Percentiles rank a stretch among this genome's conserved stretches.
Conservation (phyloP, 2,113 vertebrate genomes). For the Irena cyanogastra region DNA sequence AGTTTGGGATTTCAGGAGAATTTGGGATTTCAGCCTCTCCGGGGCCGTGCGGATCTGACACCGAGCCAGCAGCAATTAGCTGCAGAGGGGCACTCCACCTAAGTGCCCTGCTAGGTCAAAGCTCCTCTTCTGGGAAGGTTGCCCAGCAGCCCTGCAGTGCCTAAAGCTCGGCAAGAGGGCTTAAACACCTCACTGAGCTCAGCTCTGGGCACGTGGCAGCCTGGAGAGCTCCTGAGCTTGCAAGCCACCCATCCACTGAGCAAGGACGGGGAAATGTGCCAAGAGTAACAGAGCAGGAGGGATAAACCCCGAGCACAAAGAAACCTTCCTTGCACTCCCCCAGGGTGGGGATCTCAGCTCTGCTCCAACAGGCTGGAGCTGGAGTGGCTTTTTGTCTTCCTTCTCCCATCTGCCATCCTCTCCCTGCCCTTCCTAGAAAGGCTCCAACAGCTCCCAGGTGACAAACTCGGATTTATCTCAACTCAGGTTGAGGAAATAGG, state of each 20-base stretch:
- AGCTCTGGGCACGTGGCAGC: background rate
- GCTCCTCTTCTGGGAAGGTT: conserved; percentile 22
- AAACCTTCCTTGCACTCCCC: background rate
- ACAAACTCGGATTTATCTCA: background rate
- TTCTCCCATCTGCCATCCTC: background rate
- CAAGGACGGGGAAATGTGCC: background rate
- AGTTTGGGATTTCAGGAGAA: background rate
- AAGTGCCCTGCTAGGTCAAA: conserved; percentile 7
- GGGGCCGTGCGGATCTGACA: background rate
- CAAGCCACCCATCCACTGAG: background rate
- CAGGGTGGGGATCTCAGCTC: background rate
- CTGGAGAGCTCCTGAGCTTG: background rate
- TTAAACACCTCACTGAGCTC: background rate
- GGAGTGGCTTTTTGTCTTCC: background rate
- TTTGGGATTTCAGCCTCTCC: background rate
- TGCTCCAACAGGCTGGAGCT: background rate
- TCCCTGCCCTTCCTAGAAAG: background rate
- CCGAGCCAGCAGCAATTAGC: background rate
- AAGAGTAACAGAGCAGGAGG: background rate
- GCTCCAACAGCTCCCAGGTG: background rate
- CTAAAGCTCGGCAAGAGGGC: background rate
- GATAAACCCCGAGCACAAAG: background rate
- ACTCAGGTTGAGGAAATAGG: background rate
- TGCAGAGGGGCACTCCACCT: background rate
- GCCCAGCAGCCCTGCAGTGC: background rate